These are phyloP conservation scores for Pyrocephalus nanus DNA, from an alignment of 2,797 vertebrate species.

Conservation along the genomic window DNA sequence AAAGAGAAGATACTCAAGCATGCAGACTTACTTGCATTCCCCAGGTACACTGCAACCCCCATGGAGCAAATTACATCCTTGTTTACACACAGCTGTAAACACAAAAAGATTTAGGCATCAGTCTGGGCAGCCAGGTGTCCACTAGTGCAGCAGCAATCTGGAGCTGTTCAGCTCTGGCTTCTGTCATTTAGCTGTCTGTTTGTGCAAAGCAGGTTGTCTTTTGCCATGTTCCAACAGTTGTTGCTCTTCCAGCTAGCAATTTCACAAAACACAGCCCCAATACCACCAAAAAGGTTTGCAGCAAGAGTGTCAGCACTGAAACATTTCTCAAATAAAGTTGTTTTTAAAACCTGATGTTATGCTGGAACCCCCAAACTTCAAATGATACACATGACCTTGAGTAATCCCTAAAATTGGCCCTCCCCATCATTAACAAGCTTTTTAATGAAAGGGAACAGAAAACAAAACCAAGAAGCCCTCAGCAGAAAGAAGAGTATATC, in stretches of 20 bases:
- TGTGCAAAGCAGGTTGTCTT: not conserved
- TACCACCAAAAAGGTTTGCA: not conserved
- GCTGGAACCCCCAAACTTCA: not conserved
- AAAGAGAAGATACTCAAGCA: not conserved
- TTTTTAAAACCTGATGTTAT: not conserved
- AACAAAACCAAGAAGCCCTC: not conserved
- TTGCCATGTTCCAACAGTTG: accelerated
- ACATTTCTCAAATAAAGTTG: not conserved
- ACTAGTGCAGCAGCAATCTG: not conserved
- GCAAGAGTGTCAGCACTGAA: not conserved
- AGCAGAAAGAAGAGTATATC: not conserved
- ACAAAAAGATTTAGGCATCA: slow-evolving; percentile 20
- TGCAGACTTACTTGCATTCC: slow-evolving; percentile 89
- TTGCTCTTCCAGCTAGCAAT: not conserved
- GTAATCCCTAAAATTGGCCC: not conserved
- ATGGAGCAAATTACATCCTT: slow-evolving; percentile 88
- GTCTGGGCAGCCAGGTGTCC: not conserved
- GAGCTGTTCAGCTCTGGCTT: not conserved
- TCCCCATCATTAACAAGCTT: not conserved
- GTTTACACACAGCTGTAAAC: slow-evolving; percentile 89
- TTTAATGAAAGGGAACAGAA: not conserved
- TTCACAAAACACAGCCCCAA: not conserved
- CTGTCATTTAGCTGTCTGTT: not conserved
- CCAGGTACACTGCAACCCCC: slow-evolving; percentile 85
- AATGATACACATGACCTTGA: not conserved